Conservation (phyloP, 2,888 invertebrate genomes). For the Paralinhomoeus sp. region DNA sequence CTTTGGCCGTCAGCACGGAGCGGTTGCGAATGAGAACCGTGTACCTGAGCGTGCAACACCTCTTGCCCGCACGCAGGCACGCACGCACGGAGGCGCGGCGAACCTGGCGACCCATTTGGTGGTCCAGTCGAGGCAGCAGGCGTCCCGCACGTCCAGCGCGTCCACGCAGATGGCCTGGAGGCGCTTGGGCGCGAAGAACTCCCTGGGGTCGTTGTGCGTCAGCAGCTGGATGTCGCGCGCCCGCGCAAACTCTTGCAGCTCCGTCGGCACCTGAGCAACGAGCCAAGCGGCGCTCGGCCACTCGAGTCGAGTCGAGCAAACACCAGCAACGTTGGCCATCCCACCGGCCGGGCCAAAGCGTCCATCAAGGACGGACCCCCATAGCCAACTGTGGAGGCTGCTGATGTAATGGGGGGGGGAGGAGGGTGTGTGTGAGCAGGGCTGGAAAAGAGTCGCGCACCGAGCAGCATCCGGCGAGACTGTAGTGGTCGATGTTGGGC, state of each 20-base stretch:
- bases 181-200: constrained; percentile 9
- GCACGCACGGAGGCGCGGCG: background rate
- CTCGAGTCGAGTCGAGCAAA: too few species aligned
- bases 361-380: too few species aligned
- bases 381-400: too few species aligned
- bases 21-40: constrained; percentile 1
- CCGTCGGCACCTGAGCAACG: constrained; percentile 51
- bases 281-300: too few species aligned
- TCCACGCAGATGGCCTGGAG: background rate
- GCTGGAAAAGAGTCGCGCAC: constrained; percentile 3
- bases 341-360: too few species aligned
- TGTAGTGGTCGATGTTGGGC: constrained; percentile 19
- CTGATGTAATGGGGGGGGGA: too few species aligned
- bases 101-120: background rate
- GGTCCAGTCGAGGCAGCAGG: background rate
- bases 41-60: constrained; percentile 1
- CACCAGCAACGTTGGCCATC: too few species aligned
- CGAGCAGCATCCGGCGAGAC: constrained; percentile 19
- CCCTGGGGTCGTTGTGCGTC: constrained; percentile 73
- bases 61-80: background rate
- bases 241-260: constrained; percentile 65
- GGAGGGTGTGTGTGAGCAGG: background rate
- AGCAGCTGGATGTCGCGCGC: constrained; percentile 70
- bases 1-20: constrained; percentile 1
- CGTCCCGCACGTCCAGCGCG: background rate